Percentiles rank a stretch among this genome's conserved stretches.
Evolutionary conservation across 2,888 invertebrate species (phyloP).

Genomic region (Auanema freiburgensis): DNA sequence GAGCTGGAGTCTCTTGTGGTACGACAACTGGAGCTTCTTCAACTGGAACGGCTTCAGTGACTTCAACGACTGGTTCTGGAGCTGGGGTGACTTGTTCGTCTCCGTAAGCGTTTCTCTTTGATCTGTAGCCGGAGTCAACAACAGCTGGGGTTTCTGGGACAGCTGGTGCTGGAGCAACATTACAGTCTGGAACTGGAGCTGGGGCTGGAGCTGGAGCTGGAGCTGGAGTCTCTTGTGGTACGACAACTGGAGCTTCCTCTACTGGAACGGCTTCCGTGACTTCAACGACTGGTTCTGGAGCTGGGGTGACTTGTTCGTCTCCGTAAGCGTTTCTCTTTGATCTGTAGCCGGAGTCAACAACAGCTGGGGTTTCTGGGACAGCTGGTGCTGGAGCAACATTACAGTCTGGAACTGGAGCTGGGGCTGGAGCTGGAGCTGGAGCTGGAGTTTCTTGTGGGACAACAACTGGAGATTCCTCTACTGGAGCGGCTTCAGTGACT

Average conservation of each 20-base stretch:
- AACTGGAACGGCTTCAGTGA: slow-evolving; percentile 1
- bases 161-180: slow-evolving; percentile 12
- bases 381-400: slow-evolving; percentile 14
- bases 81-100: slow-evolving; percentile 27
- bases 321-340: slow-evolving; percentile 23
- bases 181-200: slow-evolving; percentile 26
- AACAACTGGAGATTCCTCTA: slow-evolving; percentile 23
- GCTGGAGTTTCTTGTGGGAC: slow-evolving; percentile 8
- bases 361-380: slow-evolving; percentile 18
- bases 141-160: slow-evolving; percentile 18
- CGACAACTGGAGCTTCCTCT: slow-evolving; percentile 23
- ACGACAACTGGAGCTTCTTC: slow-evolving; percentile 23
- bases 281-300: neutral
- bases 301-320: slow-evolving; percentile 28
- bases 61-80: neutral
- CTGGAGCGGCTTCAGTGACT: neutral
- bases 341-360: slow-evolving; percentile 9
- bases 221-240: slow-evolving; percentile 6
- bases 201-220: slow-evolving; percentile 25
- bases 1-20: slow-evolving; percentile 7
- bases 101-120: slow-evolving; percentile 24
- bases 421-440: slow-evolving; percentile 24
- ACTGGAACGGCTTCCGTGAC: neutral
- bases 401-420: slow-evolving; percentile 26
- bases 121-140: slow-evolving; percentile 8